phyloP scores from a whole-genome alignment of 1,140 invertebrate genomes.

The Marisa cornuarietis region DNA sequence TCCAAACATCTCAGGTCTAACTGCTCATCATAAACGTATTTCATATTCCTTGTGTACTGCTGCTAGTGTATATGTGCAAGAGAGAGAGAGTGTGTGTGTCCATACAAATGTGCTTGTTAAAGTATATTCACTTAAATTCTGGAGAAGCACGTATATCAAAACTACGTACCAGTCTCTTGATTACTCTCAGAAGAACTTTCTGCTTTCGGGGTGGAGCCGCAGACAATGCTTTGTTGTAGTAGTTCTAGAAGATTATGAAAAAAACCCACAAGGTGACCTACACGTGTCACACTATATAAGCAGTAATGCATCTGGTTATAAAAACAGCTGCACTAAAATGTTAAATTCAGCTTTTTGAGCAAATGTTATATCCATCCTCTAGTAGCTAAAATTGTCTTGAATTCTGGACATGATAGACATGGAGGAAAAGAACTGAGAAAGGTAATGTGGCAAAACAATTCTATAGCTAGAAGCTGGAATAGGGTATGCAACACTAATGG shows the following conservation, averaged over 20 bases:
- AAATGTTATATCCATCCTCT: neutral
- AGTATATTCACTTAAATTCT: no score
- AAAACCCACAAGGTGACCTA: neutral
- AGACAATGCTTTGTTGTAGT: conserved; percentile 58
- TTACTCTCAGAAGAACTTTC: conserved; percentile 63
- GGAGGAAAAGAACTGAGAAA: neutral
- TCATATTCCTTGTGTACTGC: no score
- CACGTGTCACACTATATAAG: neutral
- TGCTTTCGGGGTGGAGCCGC: conserved; percentile 63
- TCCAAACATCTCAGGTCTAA: no score
- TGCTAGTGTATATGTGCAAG: neutral
- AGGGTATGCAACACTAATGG: neutral
- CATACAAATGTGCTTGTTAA: no score
- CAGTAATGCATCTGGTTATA: neutral
- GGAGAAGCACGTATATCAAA: neutral
- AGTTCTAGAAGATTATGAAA: conserved; percentile 49
- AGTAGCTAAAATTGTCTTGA: neutral
- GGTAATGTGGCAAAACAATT: neutral
- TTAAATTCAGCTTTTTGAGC: neutral
- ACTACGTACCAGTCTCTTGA: conserved; percentile 62
- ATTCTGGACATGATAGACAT: neutral
- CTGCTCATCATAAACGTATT: no score
- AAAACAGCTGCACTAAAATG: neutral
- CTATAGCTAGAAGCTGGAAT: neutral
- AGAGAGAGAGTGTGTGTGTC: neutral